Base-by-base conservation (phyloP, 2,888 invertebrate species). In the Erebia epiphron region DNA sequence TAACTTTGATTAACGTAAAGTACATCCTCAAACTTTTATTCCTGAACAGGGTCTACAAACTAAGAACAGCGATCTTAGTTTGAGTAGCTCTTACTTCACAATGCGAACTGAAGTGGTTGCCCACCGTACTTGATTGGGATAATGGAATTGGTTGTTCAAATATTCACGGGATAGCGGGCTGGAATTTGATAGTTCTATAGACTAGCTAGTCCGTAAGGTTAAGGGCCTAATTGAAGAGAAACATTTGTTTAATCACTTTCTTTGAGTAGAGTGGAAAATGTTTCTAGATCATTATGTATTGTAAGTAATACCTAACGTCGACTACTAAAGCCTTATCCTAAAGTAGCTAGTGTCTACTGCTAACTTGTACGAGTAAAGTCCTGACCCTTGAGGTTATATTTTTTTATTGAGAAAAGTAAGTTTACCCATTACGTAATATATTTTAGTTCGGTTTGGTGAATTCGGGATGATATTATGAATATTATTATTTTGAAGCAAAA, bases 71-170 rank as follows among this genome's bases (percentile, higher is more conserved):
- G 18, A 41, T 65, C 41, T 41, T 5, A 41, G 18, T 41, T 16
- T 41, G 43, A 43, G 56, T 66, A 54, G 16, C 56, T 66, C 56
- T 49, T 64, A 52, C 26, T 16, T 35, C 58, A 58, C 57, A 67
- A 67, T 66, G 49, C 57, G 58, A 26, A 67, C 49, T 21, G 21
- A 26, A 67, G 52, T 67, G 21, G 49, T 69, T 64, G 50, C 69
- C 62, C 49, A 62, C 35, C 58, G 35, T 43, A 58, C 54, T 65
- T 66, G 69, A 67, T 66, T 66, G 26, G 35, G 68, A 52, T 74
- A 75, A 74, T 74, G 74, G 68, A 68, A 72, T 75, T 75, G 69
- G 50, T 61, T 46, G 60, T 73, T 73, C 58, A 69, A 73, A 71
- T 67, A 73, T 73, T 68, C 35, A 74, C 60, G 14, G 61, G 63